Conservation (phyloP, 2,113 vertebrate species). For the Pseudorasbora parva region DNA sequence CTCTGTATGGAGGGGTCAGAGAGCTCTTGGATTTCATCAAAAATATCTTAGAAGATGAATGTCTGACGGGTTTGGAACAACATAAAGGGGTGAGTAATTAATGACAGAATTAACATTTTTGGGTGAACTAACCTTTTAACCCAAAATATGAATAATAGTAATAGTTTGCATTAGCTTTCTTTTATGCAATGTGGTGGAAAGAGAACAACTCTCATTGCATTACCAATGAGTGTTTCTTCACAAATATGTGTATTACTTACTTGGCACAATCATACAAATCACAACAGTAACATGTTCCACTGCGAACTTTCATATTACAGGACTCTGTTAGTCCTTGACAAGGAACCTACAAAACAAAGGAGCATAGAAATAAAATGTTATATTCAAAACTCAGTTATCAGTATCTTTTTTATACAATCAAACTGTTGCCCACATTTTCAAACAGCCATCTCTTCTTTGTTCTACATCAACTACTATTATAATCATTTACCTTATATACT, state of each 20-base stretch:
- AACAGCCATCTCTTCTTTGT: not conserved
- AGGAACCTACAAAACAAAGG: slow-evolving; percentile 63
- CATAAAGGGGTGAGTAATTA: too few species aligned
- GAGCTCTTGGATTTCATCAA: too few species aligned
- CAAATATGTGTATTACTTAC: slow-evolving; percentile 61
- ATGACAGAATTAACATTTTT: too few species aligned
- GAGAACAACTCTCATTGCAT: not conserved
- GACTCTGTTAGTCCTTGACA: slow-evolving; percentile 70
- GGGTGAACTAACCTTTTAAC: too few species aligned
- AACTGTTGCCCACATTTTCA: not conserved
- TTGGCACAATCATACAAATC: slow-evolving; percentile 78
- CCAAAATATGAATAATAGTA: too few species aligned
- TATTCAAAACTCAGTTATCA: not conserved
- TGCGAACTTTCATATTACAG: slow-evolving; percentile 69
- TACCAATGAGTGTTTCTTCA: not conserved
- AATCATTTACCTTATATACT: not conserved
- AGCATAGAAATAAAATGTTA: not conserved
- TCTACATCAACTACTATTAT: not conserved
- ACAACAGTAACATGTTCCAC: slow-evolving; percentile 79
- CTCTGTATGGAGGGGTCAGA: too few species aligned
- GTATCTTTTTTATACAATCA: not conserved
- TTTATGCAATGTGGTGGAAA: not conserved
- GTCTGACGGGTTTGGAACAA: too few species aligned
- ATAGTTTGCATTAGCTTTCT: not conserved
- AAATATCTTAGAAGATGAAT: too few species aligned